Percentiles rank a stretch among this genome's conserved stretches.
phyloP scores from a whole-genome alignment of 2,113 vertebrate species.

The Bubo scandiacus region DNA sequence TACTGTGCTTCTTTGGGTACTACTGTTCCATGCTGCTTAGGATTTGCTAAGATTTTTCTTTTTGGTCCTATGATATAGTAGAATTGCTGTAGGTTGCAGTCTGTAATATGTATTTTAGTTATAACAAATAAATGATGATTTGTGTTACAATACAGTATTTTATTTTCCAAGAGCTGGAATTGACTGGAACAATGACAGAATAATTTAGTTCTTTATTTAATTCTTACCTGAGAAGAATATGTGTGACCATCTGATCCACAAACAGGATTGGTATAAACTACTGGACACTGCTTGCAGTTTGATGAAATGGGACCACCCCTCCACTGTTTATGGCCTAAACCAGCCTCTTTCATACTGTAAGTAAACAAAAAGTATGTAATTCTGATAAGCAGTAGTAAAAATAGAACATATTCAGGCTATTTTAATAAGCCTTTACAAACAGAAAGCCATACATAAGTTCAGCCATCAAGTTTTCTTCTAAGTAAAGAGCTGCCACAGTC shows the following conservation, averaged over 20 bases:
- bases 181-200: background rate
- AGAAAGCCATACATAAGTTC: background rate
- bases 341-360: conserved; percentile 87
- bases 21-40: background rate
- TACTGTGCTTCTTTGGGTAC: background rate
- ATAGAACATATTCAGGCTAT: conserved; percentile 29
- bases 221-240: conserved; percentile 90
- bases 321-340: conserved; percentile 82
- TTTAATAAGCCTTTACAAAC: conserved; percentile 43
- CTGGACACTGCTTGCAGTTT: conserved; percentile 89
- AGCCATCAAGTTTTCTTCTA: background rate
- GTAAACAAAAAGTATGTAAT: conserved; percentile 62
- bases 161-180: background rate
- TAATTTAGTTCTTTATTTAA: background rate
- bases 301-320: conserved; percentile 73
- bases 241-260: conserved; percentile 93
- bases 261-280: conserved; percentile 83
- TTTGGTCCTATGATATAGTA: background rate
- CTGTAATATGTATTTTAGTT: background rate
- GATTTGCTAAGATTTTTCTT: background rate
- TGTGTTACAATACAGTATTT: background rate
- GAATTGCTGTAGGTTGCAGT: background rate
- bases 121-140: background rate
- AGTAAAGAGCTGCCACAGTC: background rate
- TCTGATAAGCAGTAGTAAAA: conserved; percentile 40